Base-by-base conservation (phyloP, 2,797 vertebrate genomes). In the Ctenochaetus hawaiiensis region DNA sequence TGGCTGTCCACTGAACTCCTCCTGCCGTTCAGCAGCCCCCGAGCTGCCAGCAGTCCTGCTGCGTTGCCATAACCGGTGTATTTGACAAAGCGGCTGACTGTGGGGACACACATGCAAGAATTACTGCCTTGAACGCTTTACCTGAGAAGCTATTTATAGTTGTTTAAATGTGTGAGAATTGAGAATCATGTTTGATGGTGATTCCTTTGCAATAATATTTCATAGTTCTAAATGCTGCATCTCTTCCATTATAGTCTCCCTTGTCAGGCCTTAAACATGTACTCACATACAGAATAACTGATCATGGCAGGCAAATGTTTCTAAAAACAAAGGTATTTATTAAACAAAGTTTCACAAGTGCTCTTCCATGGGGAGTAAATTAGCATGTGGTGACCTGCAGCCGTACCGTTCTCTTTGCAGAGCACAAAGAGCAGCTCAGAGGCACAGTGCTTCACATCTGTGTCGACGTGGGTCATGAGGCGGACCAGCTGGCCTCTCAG, bases 1-100 rank as follows among this genome's bases (percentile, higher is more conserved):
- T 62, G 73, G 37, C 54, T 20, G 26, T 68, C 30, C 1, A 1
- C 20, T 1, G 83, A 72, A 47, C 71, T 78, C 64, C 81, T 77
- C n/a, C 80, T 52, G 6, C 86, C 88, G 1, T 73, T 75, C 4
- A 90, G 77, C 22, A 90, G 77, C 1, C 86, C 88, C 41, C 77
- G 81, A 20, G 81, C 84, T 4, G 95, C 94, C 80, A 95, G 83
- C 60, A 96, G 78, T 5, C 95, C 95, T 0, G 95, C 95, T 1
- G 95, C 95, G 10, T 96, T 96, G 0, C 95, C 94, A 3, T 95
- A 96, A 22, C 94, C 95, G 0, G 94, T 95, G 67, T 95, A 95
- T 82, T 95, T 96, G 77, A 96, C 93, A 67, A 96, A 95, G 34
- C 94, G 84, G 20, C 90, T 87, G 58, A 95, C 94, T 95, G 87